Conservation (phyloP, 2,888 invertebrate species). For the Tetragonula carbonaria region DNA sequence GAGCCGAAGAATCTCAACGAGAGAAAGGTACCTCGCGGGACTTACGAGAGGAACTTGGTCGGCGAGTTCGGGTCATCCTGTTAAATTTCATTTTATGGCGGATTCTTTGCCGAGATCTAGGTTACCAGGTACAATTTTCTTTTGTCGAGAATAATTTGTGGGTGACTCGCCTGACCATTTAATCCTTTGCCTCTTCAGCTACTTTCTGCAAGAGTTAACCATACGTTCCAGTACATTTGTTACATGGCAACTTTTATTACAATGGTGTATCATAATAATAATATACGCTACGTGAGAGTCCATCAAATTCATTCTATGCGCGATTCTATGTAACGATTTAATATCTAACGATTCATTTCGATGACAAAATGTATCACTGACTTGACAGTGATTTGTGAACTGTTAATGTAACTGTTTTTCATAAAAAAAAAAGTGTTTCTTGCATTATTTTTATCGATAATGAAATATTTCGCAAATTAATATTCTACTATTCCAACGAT, state of each 20-base stretch:
- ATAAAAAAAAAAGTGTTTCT: background rate
- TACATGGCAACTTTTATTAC: too few species aligned
- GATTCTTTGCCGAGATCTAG: background rate
- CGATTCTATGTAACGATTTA: too few species aligned
- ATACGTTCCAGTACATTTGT: too few species aligned
- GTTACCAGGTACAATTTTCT: background rate
- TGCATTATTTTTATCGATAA: background rate
- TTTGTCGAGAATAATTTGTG: constrained; percentile 1
- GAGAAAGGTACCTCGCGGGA: background rate
- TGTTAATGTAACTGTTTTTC: too few species aligned
- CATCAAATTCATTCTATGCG: too few species aligned
- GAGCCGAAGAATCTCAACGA: constrained; percentile 17
- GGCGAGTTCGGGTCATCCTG: constrained; percentile 4
- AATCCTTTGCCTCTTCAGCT: background rate
- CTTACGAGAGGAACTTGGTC: background rate
- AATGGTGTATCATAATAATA: too few species aligned
- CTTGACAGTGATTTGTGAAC: background rate
- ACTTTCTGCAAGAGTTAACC: too few species aligned
- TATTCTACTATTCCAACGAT: background rate
- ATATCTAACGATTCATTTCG: background rate
- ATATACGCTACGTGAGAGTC: too few species aligned
- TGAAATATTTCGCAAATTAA: background rate
- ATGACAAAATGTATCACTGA: background rate
- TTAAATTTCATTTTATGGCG: constrained; percentile 10
- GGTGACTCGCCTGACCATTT: background rate